Conservation (phyloP, 2,113 vertebrate genomes). For the Microcebus murinus region DNA sequence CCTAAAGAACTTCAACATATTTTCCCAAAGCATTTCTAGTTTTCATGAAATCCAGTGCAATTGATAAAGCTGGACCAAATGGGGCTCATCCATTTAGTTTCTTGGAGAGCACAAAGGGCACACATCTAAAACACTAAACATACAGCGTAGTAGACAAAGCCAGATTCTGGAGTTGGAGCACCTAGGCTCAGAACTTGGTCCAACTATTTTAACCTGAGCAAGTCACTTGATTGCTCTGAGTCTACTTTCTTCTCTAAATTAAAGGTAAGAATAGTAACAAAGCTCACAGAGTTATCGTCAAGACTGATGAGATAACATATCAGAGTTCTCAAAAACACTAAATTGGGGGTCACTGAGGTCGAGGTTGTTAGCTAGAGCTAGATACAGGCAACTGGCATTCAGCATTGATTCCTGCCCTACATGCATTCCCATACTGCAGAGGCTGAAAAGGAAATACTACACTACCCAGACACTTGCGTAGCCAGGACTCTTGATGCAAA, state of each 20-base stretch:
- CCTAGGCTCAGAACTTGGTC: background rate
- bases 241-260: background rate
- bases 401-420: rapidly evolving
- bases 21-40: background rate
- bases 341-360: rapidly evolving
- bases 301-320: background rate
- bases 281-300: background rate
- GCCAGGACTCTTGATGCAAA: background rate
- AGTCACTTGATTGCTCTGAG: background rate
- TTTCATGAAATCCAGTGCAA: background rate
- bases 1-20: background rate
- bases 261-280: background rate
- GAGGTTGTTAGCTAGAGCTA: too few species aligned
- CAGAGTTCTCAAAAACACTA: background rate
- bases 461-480: background rate
- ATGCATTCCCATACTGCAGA: background rate
- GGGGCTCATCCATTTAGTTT: background rate
- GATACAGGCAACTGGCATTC: background rate
- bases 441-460: background rate
- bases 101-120: background rate
- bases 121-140: background rate
- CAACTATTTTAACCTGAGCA: background rate
- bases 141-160: background rate
- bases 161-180: background rate
- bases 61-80: background rate